These are phyloP conservation scores for Neopipo cinnamomea DNA, from an alignment of 2,113 vertebrate genomes.

Conservation along the genomic window DNA sequence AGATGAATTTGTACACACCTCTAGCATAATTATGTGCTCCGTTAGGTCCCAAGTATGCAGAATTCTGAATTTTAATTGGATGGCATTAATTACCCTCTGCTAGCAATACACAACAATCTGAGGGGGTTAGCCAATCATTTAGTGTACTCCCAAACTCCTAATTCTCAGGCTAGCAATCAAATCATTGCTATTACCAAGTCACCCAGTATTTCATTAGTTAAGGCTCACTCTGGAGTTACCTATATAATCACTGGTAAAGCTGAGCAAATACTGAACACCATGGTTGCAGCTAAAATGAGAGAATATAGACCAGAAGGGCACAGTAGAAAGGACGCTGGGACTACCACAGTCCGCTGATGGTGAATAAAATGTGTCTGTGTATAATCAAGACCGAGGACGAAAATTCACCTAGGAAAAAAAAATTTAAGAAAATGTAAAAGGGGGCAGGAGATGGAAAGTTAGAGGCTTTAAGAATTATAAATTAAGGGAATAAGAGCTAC, in stretches of 20 bases:
- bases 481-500: neutral
- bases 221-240: neutral
- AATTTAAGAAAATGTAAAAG: neutral
- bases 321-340: neutral
- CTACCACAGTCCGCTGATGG: neutral
- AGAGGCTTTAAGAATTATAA: neutral
- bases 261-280: neutral
- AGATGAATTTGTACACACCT: slow-evolving; percentile 8
- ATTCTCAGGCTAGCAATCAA: neutral
- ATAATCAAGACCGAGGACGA: neutral
- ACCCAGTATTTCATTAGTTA: neutral
- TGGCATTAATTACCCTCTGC: slow-evolving; percentile 11
- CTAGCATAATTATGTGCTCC: slow-evolving; percentile 38
- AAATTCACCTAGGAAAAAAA: neutral
- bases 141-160: neutral
- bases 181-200: neutral
- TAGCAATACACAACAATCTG: neutral
- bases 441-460: neutral
- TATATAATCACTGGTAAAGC: neutral
- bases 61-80: slow-evolving; percentile 37
- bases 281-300: neutral
- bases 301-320: neutral
- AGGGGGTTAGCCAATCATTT: neutral
- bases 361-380: neutral
- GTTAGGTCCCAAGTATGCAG: slow-evolving; percentile 6